phyloP scores from a whole-genome alignment of 2,113 vertebrate species.

The Psephotus haematonotus region DNA sequence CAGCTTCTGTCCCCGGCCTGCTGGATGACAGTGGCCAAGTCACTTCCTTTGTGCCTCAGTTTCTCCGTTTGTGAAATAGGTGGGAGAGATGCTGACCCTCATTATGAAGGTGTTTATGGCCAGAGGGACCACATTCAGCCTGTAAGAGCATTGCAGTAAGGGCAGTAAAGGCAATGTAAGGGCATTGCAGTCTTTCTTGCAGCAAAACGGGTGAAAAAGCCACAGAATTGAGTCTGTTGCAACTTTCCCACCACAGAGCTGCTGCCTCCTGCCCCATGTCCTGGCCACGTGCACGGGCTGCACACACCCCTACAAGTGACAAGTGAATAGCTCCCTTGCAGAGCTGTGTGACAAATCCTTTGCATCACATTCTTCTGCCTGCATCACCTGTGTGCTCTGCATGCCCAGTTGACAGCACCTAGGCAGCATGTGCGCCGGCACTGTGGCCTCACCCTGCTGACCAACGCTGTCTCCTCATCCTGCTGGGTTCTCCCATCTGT shows the following conservation, averaged over 20 bases:
- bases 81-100: background rate
- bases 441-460: background rate
- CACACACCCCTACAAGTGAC: background rate
- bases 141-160: background rate
- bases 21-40: background rate
- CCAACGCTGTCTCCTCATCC: background rate
- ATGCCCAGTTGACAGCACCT: background rate
- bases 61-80: background rate
- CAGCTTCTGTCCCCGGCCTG: background rate
- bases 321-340: background rate
- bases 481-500: background rate
- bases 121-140: background rate
- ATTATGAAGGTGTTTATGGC: background rate
- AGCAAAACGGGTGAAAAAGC: background rate
- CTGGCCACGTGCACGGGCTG: rapidly evolving
- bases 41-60: background rate
- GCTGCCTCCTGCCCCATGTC: background rate
- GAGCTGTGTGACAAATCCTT: background rate
- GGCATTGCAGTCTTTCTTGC: background rate
- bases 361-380: background rate
- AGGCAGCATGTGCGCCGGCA: background rate
- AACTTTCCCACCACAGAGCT: background rate
- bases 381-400: background rate
- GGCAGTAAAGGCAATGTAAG: too few relatives aligned
- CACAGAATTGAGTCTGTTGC: background rate